Conservation (phyloP, 92 coral and sea anemone species). For the Epizoanthus stellaris region DNA sequence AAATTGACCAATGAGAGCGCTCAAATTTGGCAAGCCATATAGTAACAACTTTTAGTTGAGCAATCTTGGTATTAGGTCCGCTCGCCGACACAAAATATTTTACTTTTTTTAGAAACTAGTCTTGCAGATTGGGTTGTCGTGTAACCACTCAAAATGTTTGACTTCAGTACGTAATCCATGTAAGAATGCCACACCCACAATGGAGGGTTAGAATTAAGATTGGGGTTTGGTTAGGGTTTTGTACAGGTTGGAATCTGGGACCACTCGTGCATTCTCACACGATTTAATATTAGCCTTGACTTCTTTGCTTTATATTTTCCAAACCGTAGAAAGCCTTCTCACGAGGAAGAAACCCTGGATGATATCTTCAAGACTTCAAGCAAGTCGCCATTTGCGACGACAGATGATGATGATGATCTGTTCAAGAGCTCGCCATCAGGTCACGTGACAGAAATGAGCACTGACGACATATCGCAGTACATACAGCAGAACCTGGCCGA, state of each 20-base stretch:
- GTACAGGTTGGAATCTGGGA: no score
- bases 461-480: constrained; percentile 90
- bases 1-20: no score
- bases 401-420: constrained; percentile 85
- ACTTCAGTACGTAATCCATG: background rate
- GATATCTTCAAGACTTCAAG: constrained; percentile 86
- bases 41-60: no score
- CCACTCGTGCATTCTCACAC: no score
- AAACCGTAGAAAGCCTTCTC: constrained; percentile 65
- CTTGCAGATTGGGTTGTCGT: no score
- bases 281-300: no score
- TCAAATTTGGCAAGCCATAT: no score
- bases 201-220: background rate
- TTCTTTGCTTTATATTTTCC: background rate
- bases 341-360: constrained; percentile 84
- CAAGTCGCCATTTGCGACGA: constrained; percentile 60
- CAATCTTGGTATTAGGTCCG: no score
- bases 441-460: constrained; percentile 65
- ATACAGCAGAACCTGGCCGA: constrained; percentile 83
- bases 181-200: background rate
- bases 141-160: no score
- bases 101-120: no score
- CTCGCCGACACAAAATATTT: no score
- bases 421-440: constrained; percentile 51
- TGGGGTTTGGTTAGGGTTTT: no score